phyloP scores from a whole-genome alignment of 1,140 invertebrate genomes.

The Psilanteris sp. region DNA sequence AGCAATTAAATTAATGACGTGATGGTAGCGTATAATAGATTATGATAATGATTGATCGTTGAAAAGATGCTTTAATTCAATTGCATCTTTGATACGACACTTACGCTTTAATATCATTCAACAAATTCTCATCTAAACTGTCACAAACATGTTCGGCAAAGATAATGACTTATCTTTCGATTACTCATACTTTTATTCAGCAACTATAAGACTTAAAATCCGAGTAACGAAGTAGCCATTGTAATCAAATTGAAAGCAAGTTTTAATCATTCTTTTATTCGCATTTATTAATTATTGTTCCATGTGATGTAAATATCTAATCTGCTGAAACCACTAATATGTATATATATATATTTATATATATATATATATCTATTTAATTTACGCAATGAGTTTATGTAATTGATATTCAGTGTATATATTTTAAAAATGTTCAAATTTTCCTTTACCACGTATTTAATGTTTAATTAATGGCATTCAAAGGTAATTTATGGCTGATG shows the following conservation, averaged over 20 bases:
- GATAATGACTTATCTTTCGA: constrained; percentile 42
- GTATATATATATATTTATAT: no score
- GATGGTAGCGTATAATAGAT: constrained; percentile 26
- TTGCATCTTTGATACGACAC: constrained; percentile 15
- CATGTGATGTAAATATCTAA: no score
- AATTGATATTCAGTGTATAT: constrained; percentile 20
- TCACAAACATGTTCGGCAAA: constrained; percentile 34
- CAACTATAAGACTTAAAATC: no score
- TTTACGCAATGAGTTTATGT: no score
- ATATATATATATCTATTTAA: no score
- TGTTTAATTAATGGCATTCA: constrained; percentile 15
- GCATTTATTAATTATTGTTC: no score
- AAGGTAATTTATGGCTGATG: constrained; percentile 17
- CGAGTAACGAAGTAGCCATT: no score
- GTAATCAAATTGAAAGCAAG: no score
- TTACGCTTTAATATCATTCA: constrained; percentile 45
- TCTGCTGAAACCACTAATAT: no score
- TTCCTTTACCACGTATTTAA: constrained; percentile 10
- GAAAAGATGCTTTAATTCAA: constrained; percentile 47
- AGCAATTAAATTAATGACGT: constrained; percentile 32
- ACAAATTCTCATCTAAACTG: constrained; percentile 30
- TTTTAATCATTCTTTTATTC: no score
- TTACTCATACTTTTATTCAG: no score
- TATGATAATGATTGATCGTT: constrained; percentile 54
- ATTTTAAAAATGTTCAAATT: not conserved